Percentiles rank a stretch among this genome's conserved stretches.
These are phyloP conservation scores for Pogonocherus hispidulus DNA, from an alignment of 2,888 invertebrate species.

Conservation along the genomic window DNA sequence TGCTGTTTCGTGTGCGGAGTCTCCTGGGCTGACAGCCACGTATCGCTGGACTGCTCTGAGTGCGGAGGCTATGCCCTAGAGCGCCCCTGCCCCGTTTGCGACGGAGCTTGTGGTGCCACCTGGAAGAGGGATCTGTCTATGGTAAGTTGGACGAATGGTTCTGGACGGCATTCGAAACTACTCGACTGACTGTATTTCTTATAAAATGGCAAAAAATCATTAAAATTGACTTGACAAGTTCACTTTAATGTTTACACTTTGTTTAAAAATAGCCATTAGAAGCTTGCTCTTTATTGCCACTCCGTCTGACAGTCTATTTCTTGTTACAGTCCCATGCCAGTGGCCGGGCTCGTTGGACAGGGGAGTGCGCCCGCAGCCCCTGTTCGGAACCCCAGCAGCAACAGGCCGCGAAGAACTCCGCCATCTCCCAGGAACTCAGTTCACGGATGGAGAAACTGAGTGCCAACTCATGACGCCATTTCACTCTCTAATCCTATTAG, in stretches of 20 bases:
- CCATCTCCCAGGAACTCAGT: slow-evolving; percentile 70
- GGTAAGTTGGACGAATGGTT: too few species aligned
- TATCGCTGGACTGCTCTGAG: slow-evolving; percentile 83
- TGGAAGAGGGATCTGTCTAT: slow-evolving; percentile 85
- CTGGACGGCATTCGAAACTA: too few species aligned
- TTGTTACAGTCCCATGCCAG: slow-evolving; percentile 78
- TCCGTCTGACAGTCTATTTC: slow-evolving; percentile 15
- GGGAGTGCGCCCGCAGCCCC: slow-evolving; percentile 71
- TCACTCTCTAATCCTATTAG: slow-evolving; percentile 61
- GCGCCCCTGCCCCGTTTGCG: slow-evolving; percentile 83
- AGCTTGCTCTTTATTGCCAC: background rate
- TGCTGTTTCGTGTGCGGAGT: slow-evolving; percentile 86
- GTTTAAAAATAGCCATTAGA: too few species aligned
- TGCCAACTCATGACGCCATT: slow-evolving; percentile 70
- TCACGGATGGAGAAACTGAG: slow-evolving; percentile 71
- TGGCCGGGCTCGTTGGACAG: slow-evolving; percentile 80
- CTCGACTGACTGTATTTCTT: too few species aligned
- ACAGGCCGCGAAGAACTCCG: slow-evolving; percentile 35
- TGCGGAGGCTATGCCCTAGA: slow-evolving; percentile 84
- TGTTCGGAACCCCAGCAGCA: slow-evolving; percentile 28
- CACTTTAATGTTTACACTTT: too few species aligned
- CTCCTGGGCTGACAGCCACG: slow-evolving; percentile 84
- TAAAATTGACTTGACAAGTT: too few species aligned
- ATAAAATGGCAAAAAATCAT: too few species aligned
- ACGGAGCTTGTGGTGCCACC: slow-evolving; percentile 78